Evolutionary conservation across 2,888 invertebrate species (phyloP).

Genomic region (Entomobrya multifasciata): DNA sequence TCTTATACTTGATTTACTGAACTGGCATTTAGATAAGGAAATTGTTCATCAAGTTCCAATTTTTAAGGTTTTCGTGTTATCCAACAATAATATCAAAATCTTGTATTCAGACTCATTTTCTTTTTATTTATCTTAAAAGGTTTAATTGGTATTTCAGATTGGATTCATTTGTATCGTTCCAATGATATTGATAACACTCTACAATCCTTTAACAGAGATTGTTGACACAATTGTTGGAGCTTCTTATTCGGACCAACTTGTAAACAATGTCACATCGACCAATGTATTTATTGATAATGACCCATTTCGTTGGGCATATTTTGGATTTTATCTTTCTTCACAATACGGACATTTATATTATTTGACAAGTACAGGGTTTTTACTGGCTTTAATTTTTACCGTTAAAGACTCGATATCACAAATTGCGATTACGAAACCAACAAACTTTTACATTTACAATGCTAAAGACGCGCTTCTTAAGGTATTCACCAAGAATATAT

Average conservation of each 20-base stretch:
- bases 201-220: conserved; percentile 12
- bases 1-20: neutral
- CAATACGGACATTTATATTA: conserved; percentile 30
- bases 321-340: neutral
- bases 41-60: neutral
- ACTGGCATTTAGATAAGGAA: conserved; percentile 23
- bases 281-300: no score
- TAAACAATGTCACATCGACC: neutral
- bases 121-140: no score
- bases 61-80: neutral
- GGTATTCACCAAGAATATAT: conserved; percentile 17
- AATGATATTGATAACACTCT: neutral
- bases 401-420: neutral
- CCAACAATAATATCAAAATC: neutral
- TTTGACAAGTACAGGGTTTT: conserved; percentile 10
- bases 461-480: neutral
- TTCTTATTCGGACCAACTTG: neutral
- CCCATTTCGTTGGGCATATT: neutral
- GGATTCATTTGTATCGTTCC: conserved; percentile 15
- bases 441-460: neutral
- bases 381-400: neutral
- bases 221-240: neutral
- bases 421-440: neutral
- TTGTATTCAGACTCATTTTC: neutral
- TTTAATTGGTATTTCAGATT: no score